Evolutionary conservation across 2,888 invertebrate species (phyloP).

Genomic region (Nomada flava): DNA sequence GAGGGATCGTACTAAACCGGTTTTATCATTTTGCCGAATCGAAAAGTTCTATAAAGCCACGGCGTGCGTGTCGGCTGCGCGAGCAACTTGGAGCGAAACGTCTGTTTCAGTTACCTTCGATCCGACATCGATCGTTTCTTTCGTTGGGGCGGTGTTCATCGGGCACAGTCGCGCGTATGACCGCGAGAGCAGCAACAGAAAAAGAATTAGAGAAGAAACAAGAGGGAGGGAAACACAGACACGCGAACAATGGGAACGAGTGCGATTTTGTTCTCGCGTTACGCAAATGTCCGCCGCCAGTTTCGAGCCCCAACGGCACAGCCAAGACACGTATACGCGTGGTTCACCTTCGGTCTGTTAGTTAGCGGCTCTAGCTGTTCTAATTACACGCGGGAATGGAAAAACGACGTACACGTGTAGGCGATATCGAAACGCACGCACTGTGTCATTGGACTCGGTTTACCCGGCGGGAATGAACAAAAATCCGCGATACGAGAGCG

Average conservation of each 20-base stretch:
- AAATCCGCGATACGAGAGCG: not conserved
- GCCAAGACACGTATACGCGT: constrained; percentile 11
- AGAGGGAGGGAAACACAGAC: not conserved
- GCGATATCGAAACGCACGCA: constrained; percentile 40
- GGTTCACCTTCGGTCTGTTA: constrained; percentile 12
- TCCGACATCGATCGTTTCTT: not conserved
- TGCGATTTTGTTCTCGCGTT: constrained; percentile 61
- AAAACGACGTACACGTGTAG: constrained; percentile 56
- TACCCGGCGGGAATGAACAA: not conserved
- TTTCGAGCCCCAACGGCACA: constrained; percentile 7
- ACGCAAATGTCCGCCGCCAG: constrained; percentile 54
- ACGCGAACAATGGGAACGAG: constrained; percentile 33
- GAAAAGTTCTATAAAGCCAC: too few relatives aligned
- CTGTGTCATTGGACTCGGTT: constrained; percentile 5
- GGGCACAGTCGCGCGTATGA: not conserved
- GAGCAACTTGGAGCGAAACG: constrained; percentile 14
- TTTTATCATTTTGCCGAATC: constrained; percentile 53
- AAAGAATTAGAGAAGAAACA: not conserved
- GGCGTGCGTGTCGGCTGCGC: not conserved
- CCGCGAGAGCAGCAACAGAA: not conserved
- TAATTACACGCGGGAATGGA: constrained; percentile 74
- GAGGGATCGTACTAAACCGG: constrained; percentile 73
- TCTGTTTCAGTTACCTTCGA: not conserved
- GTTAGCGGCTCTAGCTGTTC: constrained; percentile 30
- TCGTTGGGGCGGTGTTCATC: not conserved